phyloP scores from a whole-genome alignment of 2,113 vertebrate genomes.

The Xenopus laevis region DNA sequence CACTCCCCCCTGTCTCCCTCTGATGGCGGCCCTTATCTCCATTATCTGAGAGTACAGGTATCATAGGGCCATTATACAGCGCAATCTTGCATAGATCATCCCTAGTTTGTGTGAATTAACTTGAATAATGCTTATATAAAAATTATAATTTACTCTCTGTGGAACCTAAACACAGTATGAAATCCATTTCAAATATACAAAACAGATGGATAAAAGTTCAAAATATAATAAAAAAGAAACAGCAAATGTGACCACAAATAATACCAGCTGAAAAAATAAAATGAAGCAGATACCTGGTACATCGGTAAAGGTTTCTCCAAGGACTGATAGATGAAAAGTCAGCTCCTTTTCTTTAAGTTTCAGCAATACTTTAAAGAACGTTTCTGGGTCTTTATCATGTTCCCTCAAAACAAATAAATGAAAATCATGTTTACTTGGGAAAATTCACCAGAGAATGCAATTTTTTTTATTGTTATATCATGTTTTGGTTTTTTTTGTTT shows the following conservation, averaged over 20 bases:
- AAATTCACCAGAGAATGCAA: slow-evolving; percentile 19
- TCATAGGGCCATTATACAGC: too few species aligned
- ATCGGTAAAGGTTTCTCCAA: slow-evolving; percentile 85
- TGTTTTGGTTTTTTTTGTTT: slow-evolving; percentile 9
- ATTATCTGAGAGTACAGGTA: too few species aligned
- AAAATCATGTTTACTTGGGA: slow-evolving; percentile 30
- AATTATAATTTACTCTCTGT: too few species aligned
- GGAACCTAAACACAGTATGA: not conserved
- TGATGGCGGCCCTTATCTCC: too few species aligned
- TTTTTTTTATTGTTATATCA: slow-evolving; percentile 24
- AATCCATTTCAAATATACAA: too few species aligned
- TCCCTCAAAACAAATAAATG: slow-evolving; percentile 92
- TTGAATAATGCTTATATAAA: too few species aligned
- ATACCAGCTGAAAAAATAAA: not conserved
- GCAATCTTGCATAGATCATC: too few species aligned
- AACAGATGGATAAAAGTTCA: too few species aligned
- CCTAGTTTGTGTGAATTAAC: too few species aligned
- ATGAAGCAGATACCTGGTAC: slow-evolving; percentile 79
- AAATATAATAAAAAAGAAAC: too few species aligned
- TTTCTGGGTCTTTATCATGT: slow-evolving; percentile 92
- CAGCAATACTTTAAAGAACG: slow-evolving; percentile 85
- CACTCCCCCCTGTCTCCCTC: too few species aligned
- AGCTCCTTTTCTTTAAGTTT: slow-evolving; percentile 74
- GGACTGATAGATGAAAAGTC: slow-evolving; percentile 79
- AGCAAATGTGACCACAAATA: not conserved